These are phyloP conservation scores for Apogon hyalosoma DNA, from an alignment of 2,797 vertebrate genomes.

Conservation along the genomic window DNA sequence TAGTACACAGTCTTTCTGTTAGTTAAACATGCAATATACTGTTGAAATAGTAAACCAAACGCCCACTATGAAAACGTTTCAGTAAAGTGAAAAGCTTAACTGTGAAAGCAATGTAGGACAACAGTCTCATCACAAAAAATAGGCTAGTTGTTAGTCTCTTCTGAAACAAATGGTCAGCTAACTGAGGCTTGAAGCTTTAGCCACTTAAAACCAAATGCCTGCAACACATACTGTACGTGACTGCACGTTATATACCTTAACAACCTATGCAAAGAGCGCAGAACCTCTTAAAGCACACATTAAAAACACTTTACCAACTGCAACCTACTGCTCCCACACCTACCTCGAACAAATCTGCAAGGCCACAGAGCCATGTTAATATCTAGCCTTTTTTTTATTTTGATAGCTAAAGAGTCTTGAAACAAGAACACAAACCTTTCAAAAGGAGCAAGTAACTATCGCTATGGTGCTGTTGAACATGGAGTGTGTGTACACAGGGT, in stretches of 20 bases:
- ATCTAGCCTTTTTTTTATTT: slow-evolving; percentile 80
- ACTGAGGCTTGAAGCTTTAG: slow-evolving; percentile 67
- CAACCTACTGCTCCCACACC: slow-evolving; percentile 76
- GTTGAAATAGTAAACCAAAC: slow-evolving; percentile 78
- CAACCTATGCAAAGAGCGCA: slow-evolving; percentile 70
- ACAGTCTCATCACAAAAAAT: slow-evolving; percentile 67
- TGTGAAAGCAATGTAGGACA: slow-evolving; percentile 61
- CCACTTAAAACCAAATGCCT: slow-evolving; percentile 74
- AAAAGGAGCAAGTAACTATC: slow-evolving; percentile 65
- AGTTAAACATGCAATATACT: slow-evolving; percentile 86
- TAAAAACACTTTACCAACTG: slow-evolving; percentile 70
- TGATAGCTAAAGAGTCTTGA: slow-evolving; percentile 79
- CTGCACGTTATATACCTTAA: slow-evolving; percentile 70
- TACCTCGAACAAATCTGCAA: slow-evolving; percentile 72
- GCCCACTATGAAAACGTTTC: slow-evolving; percentile 66
- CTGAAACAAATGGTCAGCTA: slow-evolving; percentile 73
- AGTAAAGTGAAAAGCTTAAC: slow-evolving; percentile 66
- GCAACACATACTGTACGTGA: slow-evolving; percentile 79
- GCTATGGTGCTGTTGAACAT: slow-evolving; percentile 79
- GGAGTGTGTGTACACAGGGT: slow-evolving; percentile 75
- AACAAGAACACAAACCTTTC: slow-evolving; percentile 64
- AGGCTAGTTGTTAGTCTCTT: slow-evolving; percentile 64
- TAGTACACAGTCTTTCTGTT: slow-evolving; percentile 81
- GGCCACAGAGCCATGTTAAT: slow-evolving; percentile 76
- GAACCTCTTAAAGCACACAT: slow-evolving; percentile 71